Conservation (phyloP, 2,113 vertebrate genomes). For the Hemibates koningsi region DNA sequence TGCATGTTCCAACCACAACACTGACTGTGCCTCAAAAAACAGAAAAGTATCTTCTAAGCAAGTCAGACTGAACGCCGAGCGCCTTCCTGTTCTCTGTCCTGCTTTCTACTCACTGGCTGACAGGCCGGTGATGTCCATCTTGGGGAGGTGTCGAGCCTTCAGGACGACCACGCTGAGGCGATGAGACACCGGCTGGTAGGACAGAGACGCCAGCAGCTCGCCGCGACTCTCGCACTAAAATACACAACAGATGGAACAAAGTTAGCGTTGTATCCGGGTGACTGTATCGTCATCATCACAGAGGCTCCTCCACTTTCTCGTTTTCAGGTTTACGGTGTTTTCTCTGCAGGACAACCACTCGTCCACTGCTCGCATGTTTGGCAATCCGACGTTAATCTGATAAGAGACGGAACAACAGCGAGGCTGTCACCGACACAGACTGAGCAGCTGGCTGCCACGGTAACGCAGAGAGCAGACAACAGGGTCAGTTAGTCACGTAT, state of each 20-base stretch:
- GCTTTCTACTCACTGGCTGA: slow-evolving; percentile 85
- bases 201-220: slow-evolving; percentile 91
- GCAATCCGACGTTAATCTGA: neutral
- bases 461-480: neutral
- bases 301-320: neutral
- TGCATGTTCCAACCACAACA: neutral
- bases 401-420: neutral
- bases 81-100: neutral
- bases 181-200: slow-evolving; percentile 92
- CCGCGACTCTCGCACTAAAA: slow-evolving; percentile 83
- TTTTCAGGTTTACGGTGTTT: neutral
- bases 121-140: slow-evolving; percentile 95
- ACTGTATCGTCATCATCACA: neutral
- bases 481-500: neutral
- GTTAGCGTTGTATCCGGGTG: fast-evolving
- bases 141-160: slow-evolving; percentile 92
- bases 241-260: neutral
- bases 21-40: neutral
- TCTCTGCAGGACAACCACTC: neutral
- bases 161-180: slow-evolving; percentile 95
- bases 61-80: neutral
- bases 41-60: neutral
- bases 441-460: neutral
- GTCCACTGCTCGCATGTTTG: neutral
- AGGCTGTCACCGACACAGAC: neutral